These are phyloP conservation scores for Ophion costatus DNA, from an alignment of 2,888 invertebrate species.

Conservation along the genomic window DNA sequence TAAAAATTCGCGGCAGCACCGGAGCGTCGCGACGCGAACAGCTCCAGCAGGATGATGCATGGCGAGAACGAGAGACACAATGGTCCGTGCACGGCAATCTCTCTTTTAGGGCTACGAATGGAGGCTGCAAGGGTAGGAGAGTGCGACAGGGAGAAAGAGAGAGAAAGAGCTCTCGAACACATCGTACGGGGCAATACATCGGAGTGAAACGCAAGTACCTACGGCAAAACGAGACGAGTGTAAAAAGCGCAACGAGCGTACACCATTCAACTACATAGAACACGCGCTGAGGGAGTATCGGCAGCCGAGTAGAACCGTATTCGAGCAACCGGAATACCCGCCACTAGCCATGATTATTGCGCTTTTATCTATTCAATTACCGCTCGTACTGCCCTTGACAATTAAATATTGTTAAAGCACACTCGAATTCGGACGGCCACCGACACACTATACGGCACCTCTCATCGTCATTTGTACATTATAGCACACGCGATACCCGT, in stretches of 20 bases:
- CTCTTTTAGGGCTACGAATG: conserved; percentile 64
- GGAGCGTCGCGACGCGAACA: conserved; percentile 54
- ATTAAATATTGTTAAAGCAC: conserved; percentile 72
- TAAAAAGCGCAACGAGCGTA: conserved; percentile 65
- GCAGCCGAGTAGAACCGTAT: conserved; percentile 36
- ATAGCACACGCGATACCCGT: conserved; percentile 1
- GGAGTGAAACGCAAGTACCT: conserved; percentile 57
- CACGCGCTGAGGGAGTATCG: conserved; percentile 57
- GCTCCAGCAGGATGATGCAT: conserved; percentile 61
- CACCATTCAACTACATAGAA: conserved; percentile 57
- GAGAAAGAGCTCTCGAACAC: conserved; percentile 25
- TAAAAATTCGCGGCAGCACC: conserved; percentile 49
- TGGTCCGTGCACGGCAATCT: conserved; percentile 65
- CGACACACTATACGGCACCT: conserved; percentile 23
- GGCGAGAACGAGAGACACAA: conserved; percentile 65
- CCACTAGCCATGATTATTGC: conserved; percentile 64
- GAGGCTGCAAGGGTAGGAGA: conserved; percentile 33
- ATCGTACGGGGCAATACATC: conserved; percentile 47
- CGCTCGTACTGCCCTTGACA: conserved; percentile 66
- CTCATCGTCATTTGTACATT: conserved; percentile 40
- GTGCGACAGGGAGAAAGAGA: conserved; percentile 15
- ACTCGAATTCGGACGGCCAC: conserved; percentile 45
- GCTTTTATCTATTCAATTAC: conserved; percentile 74
- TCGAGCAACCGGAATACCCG: conserved; percentile 58
- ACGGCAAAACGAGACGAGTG: conserved; percentile 66